Conservation (phyloP, 2,113 vertebrate genomes). For the Thermophis baileyi region DNA sequence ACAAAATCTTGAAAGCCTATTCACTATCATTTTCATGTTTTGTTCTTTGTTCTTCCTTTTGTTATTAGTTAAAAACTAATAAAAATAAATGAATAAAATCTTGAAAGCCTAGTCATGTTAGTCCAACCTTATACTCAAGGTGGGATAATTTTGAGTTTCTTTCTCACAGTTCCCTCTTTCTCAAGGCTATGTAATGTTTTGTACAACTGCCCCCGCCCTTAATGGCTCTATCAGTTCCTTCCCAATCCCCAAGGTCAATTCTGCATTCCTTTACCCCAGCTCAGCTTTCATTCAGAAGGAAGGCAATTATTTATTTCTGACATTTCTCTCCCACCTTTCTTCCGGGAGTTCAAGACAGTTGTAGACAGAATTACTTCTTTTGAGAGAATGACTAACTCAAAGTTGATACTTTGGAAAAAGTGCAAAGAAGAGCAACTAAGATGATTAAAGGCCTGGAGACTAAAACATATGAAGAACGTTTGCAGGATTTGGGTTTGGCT, state of each 20-base stretch:
- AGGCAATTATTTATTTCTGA: too few species aligned
- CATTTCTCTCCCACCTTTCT: too few species aligned
- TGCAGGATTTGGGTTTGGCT: too few species aligned
- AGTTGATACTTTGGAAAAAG: too few species aligned
- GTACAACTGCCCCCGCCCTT: background rate
- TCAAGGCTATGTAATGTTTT: background rate
- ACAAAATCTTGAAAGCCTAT: background rate
- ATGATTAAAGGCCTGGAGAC: too few species aligned
- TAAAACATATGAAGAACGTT: too few species aligned
- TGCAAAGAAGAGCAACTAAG: too few species aligned
- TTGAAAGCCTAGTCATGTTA: background rate
- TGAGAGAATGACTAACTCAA: too few species aligned
- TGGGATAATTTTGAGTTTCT: background rate
- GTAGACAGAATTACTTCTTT: too few species aligned
- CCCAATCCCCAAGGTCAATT: background rate
- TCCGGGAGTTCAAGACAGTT: too few species aligned
- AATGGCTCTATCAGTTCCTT: background rate
- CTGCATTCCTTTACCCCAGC: background rate
- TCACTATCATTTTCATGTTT: background rate
- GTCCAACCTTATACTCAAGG: background rate
- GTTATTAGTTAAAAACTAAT: background rate
- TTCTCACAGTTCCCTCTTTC: background rate
- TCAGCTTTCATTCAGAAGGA: background rate
- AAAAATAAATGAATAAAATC: background rate
- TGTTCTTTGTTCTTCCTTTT: background rate